A percentile compares a stretch with the other conserved stretches of the same genome.
Evolutionary conservation across 2,113 vertebrate genomes (phyloP).

Genomic region (Sphaerodactylus townsendi): DNA sequence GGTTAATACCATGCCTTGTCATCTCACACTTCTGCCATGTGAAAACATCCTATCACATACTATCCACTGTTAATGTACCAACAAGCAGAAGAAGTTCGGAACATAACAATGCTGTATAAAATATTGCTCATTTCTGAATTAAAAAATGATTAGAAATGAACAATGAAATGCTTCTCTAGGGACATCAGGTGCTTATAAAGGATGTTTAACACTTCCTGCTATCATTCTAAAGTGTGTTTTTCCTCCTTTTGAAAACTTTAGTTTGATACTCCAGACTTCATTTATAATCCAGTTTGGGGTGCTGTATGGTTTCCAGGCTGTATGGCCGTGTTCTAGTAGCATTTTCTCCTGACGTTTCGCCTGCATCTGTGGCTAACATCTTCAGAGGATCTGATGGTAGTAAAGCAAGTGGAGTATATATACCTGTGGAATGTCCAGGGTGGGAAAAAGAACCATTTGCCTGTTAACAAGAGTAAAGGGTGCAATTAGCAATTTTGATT

Average conservation of each 20-base stretch:
- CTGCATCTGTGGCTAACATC: no score
- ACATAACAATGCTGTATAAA: neutral
- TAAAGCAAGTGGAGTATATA: no score
- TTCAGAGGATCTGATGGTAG: no score
- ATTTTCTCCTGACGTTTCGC: no score
- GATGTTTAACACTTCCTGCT: neutral
- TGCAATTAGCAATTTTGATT: no score
- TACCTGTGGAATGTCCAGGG: no score
- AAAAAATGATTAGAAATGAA: neutral
- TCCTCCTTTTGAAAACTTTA: no score
- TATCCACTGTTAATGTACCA: neutral
- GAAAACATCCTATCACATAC: neutral
- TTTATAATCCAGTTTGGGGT: neutral
- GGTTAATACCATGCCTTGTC: neutral
- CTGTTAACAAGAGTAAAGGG: no score
- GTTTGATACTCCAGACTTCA: neutral
- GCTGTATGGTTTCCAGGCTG: no score
- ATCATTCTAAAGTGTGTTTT: no score
- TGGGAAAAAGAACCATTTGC: no score
- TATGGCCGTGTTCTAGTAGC: no score
- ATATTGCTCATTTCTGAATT: neutral
- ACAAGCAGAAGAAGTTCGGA: neutral
- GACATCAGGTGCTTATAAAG: neutral
- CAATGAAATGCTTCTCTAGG: neutral
- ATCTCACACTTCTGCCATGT: neutral